Base-by-base conservation (phyloP, 2,797 vertebrate genomes). In the Nannoperca obscura region DNA sequence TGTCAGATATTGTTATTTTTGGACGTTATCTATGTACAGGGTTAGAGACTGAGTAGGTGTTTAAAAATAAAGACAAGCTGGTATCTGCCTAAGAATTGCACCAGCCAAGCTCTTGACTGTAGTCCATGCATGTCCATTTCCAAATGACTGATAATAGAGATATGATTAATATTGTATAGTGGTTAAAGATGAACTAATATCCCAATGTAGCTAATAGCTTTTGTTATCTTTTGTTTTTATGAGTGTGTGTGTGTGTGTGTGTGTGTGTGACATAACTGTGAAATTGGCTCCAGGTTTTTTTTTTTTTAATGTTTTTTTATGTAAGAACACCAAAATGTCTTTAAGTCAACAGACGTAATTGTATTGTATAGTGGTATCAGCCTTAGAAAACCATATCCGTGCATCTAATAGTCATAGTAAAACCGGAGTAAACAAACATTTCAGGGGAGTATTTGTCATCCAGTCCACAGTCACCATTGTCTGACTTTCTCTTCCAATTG, bases 1-100 rank as follows among this genome's bases (percentile, higher is more conserved):
- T 81, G 71, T 86, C 27, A 61, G 68, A 77, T 83, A 54, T 54
- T 82, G 78, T 74, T 87, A 72, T 85, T 88, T 82, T 78, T 84
- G 72, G 68, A 87, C 11, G 49, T 69, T 83, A 65, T 81, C 82
- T 81, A 30, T 71, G 47, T 40, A 40, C 44, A 53, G 55, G 71
- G 76, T 61, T 65, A 81, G 74, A 82, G 78, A 83, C 60, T 73
- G 71, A 84, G 81, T 78, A 42, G 68, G 75, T 84, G 70, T 82
- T 82, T 82, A 52, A 50, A 86, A 76, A 86, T 64, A 68, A 80
- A 84, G 81, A 73, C 76, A 76, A 82, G 80, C 70, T 57, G 24
- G 19, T 81, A 74, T 86, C 75, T 77, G 75, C 38, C 14, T 20
- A 12, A 59, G 49, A 83, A 44, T 61, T 84, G n/a, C 66, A n/a